Evolutionary conservation across 2,113 vertebrate genomes (phyloP), one percentile per base, ranked within the genome.

Genomic region (Podilymbus podiceps): DNA sequence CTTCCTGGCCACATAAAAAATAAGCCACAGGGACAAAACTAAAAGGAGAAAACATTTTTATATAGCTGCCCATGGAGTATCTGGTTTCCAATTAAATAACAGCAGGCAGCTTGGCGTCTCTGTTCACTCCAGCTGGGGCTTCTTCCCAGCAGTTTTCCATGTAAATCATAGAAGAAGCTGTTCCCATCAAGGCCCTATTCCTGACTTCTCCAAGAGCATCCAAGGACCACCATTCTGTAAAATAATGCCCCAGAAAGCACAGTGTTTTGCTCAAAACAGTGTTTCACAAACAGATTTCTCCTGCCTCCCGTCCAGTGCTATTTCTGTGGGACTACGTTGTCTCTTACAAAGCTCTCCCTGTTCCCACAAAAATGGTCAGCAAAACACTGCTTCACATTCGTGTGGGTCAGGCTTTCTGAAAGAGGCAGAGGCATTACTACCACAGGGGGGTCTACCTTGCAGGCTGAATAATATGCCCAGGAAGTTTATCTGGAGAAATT

Each of bases 181-280:
- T 53, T 92, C 55, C 68, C 72, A 89, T 44, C 38, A 69, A 47
- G 76, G 23, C 52, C 42, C 38, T 60, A 2, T 27, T 53, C 52
- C 56, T 35, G 42, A n/a, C 52, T 59, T 63, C 47, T 74, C 60
- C 38, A 42, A 67, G 18, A 60, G 50, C 52, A 47, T 23, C 35
- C 50, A 56, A 81, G 35, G 46, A 50, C 38, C n/a, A 81, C 23
- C 11, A 14, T 28, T 80, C 16, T 22, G 15, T 42, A 66, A 8
- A 49, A 25, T 6, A 47, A 13, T 1, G 11, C 24, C 38, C 4
- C 14, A 33, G 56, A 4, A 78, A 58, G 7, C 2, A 0, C 38
- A 38, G 31, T 13, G 74, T 77, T 93, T 76, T 49, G 50, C 27
- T 42, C 22, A 1, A 27, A 53, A 31, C 12, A 28, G 30, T 9